These are phyloP conservation scores for Loripinus fragilis DNA, from an alignment of 2,888 invertebrate genomes.

Conservation along the genomic window DNA sequence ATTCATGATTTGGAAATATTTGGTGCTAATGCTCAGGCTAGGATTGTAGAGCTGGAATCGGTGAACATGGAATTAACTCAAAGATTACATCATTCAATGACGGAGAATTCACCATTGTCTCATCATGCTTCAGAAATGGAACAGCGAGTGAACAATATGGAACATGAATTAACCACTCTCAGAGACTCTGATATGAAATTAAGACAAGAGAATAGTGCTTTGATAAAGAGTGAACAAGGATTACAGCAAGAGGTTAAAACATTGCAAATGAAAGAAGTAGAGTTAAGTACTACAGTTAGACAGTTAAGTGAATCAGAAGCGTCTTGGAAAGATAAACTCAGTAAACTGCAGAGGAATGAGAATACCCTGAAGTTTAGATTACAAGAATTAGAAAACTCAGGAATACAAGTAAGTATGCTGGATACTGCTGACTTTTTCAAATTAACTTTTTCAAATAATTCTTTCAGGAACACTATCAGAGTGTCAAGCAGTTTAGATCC, in stretches of 20 bases:
- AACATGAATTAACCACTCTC: conserved; percentile 63
- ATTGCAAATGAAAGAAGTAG: conserved; percentile 70
- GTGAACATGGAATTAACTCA: conserved; percentile 73
- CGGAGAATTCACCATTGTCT: conserved; percentile 72
- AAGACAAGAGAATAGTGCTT: conserved; percentile 65
- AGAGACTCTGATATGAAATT: conserved; percentile 67
- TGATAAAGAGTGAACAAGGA: conserved; percentile 66
- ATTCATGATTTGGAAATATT: conserved; percentile 72
- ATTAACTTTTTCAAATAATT: too few species aligned
- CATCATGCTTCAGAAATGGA: conserved; percentile 68
- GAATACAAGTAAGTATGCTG: conserved; percentile 49
- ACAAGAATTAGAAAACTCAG: conserved; percentile 71
- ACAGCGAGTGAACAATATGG: conserved; percentile 67
- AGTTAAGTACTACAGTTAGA: conserved; percentile 66
- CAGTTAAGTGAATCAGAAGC: conserved; percentile 69
- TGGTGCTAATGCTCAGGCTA: conserved; percentile 72
- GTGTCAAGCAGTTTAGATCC: too few species aligned
- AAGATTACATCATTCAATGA: conserved; percentile 70
- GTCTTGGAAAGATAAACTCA: conserved; percentile 70
- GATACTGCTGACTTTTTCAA: too few species aligned
- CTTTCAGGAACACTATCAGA: too few species aligned
- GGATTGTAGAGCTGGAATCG: conserved; percentile 72
- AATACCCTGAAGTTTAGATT: conserved; percentile 71
- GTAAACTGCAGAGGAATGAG: conserved; percentile 73
- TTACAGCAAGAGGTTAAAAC: conserved; percentile 70